Conservation (phyloP, 2,113 vertebrate species). For the Myotis lucifugus region DNA sequence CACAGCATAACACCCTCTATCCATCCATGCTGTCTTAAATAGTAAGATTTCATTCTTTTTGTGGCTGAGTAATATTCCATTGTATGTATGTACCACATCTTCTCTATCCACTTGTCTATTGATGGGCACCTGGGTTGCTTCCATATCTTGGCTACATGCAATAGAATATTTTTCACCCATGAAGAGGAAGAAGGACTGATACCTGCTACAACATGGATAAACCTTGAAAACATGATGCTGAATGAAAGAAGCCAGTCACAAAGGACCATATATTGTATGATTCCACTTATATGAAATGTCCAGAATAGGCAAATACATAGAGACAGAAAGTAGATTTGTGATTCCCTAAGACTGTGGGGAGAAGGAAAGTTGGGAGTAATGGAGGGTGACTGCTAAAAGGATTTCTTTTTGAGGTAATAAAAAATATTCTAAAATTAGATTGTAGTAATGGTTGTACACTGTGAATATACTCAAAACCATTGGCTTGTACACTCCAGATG, state of each 20-base stretch:
- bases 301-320: neutral
- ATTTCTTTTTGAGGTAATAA: neutral
- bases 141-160: neutral
- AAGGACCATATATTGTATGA: neutral
- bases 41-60: neutral
- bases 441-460: neutral
- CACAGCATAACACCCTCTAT: neutral
- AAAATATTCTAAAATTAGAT: constrained; percentile 40
- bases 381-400: neutral
- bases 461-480: constrained; percentile 25
- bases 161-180: neutral
- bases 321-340: neutral
- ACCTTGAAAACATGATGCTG: neutral
- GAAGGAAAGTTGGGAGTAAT: neutral
- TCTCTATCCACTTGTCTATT: neutral
- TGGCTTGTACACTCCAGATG: constrained; percentile 12
- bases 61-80: neutral
- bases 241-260: neutral
- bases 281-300: neutral
- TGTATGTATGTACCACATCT: neutral
- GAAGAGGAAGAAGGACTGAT: neutral
- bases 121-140: neutral
- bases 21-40: neutral
- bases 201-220: neutral
- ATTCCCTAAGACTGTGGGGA: too few species aligned